Evolutionary conservation across 2,113 vertebrate genomes (phyloP).

Genomic region (Callospermophilus lateralis): DNA sequence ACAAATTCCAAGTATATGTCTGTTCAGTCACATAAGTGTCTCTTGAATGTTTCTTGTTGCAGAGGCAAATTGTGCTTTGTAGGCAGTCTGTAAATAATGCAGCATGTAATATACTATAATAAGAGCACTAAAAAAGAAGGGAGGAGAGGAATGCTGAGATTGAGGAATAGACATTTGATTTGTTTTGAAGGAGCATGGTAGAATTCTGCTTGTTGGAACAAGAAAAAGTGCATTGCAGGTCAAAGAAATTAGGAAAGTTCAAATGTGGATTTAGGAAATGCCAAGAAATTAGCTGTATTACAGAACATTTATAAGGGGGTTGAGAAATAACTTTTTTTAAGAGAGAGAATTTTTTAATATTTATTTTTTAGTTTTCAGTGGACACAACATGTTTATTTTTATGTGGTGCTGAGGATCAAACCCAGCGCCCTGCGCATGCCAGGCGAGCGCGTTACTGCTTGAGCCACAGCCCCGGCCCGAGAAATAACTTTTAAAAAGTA

Average conservation of each 20-base stretch:
- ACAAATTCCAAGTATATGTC: background rate
- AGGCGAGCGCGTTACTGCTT: too few relatives aligned
- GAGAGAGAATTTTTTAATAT: too few relatives aligned
- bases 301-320: background rate
- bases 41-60: background rate
- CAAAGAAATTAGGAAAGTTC: background rate
- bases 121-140: background rate
- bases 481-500: background rate
- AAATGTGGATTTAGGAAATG: background rate
- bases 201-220: background rate
- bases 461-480: background rate
- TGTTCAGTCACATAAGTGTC: background rate
- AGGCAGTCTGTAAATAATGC: background rate
- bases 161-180: conserved; percentile 16
- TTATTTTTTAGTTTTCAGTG: too few relatives aligned
- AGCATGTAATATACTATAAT: background rate
- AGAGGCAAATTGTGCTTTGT: background rate
- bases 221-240: background rate
- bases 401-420: too few relatives aligned
- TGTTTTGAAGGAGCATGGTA: background rate
- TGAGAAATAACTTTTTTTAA: background rate
- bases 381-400: too few relatives aligned
- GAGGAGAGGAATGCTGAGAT: background rate
- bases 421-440: too few relatives aligned
- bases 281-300: background rate